phyloP scores from a whole-genome alignment of 1,140 invertebrate species.

The Eciton burchellii region DNA sequence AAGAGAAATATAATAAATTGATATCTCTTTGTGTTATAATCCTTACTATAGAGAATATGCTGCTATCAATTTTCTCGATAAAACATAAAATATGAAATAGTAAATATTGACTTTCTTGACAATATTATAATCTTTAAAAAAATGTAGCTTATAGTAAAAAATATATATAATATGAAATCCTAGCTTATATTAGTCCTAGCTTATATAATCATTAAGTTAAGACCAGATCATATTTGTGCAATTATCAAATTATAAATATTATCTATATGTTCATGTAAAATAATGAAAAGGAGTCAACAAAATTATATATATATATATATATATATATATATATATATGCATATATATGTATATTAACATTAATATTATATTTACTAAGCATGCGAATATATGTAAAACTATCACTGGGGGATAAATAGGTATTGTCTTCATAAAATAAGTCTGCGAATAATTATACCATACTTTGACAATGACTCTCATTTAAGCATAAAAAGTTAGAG shows the following conservation, averaged over 20 bases:
- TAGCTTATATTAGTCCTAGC: slow-evolving; percentile 22
- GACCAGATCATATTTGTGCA: slow-evolving; percentile 35
- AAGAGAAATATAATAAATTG: slow-evolving; percentile 20
- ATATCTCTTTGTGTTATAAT: slow-evolving; percentile 11
- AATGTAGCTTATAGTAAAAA: slow-evolving; percentile 30
- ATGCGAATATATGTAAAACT: slow-evolving; percentile 44
- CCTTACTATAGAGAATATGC: slow-evolving; percentile 37
- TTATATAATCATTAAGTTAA: slow-evolving; percentile 16
- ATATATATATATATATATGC: slow-evolving; percentile 33
- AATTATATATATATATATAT: slow-evolving; percentile 38
- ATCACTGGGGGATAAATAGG: slow-evolving; percentile 38
- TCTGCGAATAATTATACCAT: slow-evolving; percentile 40
- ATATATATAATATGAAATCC: slow-evolving; percentile 6
- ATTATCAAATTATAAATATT: slow-evolving; percentile 37
- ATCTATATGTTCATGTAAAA: slow-evolving; percentile 39
- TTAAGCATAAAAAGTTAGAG: slow-evolving; percentile 36
- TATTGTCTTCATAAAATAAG: slow-evolving; percentile 23
- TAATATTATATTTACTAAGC: slow-evolving; percentile 55
- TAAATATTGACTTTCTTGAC: slow-evolving; percentile 24
- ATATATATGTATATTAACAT: slow-evolving; percentile 33
- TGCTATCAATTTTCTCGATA: slow-evolving; percentile 46
- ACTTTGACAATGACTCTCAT: slow-evolving; percentile 18
- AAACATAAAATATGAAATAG: slow-evolving; percentile 21
- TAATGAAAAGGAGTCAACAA: slow-evolving; percentile 33
- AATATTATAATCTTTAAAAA: slow-evolving; percentile 29